phyloP scores from a whole-genome alignment of 1,140 invertebrate genomes.

The Macrocentrus cingulum region DNA sequence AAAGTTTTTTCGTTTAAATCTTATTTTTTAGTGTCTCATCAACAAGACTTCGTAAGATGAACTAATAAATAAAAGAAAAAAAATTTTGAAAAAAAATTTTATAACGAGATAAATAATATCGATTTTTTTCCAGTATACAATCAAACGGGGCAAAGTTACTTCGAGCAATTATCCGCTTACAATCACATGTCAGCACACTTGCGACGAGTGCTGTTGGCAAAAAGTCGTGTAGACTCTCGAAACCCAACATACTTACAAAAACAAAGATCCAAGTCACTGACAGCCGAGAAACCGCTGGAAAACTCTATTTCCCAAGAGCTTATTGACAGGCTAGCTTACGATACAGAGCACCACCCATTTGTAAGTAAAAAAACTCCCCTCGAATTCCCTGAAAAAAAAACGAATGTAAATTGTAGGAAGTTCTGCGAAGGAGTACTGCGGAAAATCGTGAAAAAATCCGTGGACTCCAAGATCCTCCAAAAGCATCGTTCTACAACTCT shows the following conservation, averaged over 20 bases:
- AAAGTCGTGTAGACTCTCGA: conserved; percentile 46
- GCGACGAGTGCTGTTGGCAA: conserved; percentile 47
- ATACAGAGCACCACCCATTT: conserved; percentile 47
- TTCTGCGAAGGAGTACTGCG: conserved; percentile 19
- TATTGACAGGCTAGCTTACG: conserved; percentile 50
- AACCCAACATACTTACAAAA: conserved; percentile 41
- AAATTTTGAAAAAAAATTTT: too few relatives aligned
- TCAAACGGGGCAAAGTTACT: conserved; percentile 48
- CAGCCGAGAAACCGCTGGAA: conserved; percentile 23
- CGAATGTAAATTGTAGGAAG: conserved; percentile 23
- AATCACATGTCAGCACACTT: conserved; percentile 50
- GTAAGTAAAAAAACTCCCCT: too few relatives aligned
- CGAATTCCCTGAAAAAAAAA: too few relatives aligned
- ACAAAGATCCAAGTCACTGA: conserved; percentile 33
- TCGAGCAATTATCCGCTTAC: conserved; percentile 47
- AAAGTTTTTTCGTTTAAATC: too few relatives aligned
- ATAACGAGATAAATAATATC: neutral
- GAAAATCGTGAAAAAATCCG: neutral
- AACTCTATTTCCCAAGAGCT: conserved; percentile 37
- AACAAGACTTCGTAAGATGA: too few relatives aligned
- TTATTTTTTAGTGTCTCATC: too few relatives aligned
- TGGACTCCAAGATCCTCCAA: neutral
- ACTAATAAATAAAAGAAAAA: neutral
- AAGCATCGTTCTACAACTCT: neutral
- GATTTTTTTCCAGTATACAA: conserved; percentile 42